A percentile compares a stretch with the other conserved stretches of the same genome.
These are phyloP conservation scores for Hyles euphorbiae DNA, from an alignment of 1,140 invertebrate species.

Conservation along the genomic window DNA sequence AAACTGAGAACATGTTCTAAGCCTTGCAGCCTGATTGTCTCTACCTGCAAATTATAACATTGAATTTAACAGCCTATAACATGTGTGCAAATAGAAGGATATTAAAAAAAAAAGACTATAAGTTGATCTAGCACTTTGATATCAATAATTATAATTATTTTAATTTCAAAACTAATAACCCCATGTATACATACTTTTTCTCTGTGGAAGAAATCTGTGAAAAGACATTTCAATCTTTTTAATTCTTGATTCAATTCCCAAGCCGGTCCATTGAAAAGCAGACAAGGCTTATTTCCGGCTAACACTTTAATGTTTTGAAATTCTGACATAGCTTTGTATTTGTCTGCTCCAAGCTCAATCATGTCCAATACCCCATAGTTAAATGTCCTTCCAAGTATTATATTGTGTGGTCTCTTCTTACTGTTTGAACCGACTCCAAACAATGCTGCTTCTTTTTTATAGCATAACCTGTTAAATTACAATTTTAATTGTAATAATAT, in stretches of 20 bases:
- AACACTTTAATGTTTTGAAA: conserved; percentile 89
- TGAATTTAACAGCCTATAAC: background rate
- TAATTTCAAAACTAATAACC: background rate
- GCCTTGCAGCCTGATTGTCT: conserved; percentile 90
- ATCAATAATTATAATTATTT: too few relatives aligned
- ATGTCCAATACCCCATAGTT: conserved; percentile 95
- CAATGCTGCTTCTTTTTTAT: conserved; percentile 91
- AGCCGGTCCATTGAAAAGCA: conserved; percentile 94
- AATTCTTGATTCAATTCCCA: conserved; percentile 91
- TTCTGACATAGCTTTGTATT: conserved; percentile 85
- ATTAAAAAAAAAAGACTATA: too few relatives aligned
- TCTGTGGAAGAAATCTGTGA: conserved; percentile 95
- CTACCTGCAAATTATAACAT: conserved; percentile 68
- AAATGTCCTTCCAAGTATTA: conserved; percentile 92
- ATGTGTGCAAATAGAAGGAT: too few relatives aligned
- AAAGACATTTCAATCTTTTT: conserved; percentile 89
- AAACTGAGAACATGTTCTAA: conserved; percentile 95
- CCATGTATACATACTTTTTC: conserved; percentile 76
- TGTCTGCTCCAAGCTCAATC: conserved; percentile 94
- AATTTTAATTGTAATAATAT: background rate
- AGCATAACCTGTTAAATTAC: conserved; percentile 78
- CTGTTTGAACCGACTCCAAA: conserved; percentile 94
- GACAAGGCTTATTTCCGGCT: conserved; percentile 91
- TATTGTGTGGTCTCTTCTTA: conserved; percentile 96
- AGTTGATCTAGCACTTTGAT: too few relatives aligned